Evolutionary conservation across 2,797 vertebrate genomes (phyloP).

Genomic region (Margarornis squamiger): DNA sequence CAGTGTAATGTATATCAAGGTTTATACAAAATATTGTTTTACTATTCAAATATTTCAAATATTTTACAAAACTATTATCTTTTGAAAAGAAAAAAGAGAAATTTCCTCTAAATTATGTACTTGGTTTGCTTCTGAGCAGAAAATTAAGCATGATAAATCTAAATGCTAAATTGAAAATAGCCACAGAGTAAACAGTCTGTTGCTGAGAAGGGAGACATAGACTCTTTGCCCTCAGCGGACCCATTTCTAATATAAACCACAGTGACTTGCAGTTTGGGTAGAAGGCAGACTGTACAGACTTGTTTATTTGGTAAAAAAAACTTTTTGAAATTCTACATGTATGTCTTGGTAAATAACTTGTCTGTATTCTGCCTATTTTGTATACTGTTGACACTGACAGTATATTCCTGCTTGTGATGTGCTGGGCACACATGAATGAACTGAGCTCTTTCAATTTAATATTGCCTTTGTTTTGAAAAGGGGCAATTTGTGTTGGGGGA

Average conservation of each 20-base stretch:
- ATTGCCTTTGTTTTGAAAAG: not conserved
- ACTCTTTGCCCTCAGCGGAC: not conserved
- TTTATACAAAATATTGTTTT: not conserved
- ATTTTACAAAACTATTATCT: not conserved
- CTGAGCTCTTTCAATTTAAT: not conserved
- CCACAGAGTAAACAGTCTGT: not conserved
- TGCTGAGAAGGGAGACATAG: not conserved
- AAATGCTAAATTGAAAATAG: not conserved
- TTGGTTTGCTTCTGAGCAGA: not conserved
- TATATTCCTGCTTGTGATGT: not conserved
- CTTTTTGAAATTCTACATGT: not conserved
- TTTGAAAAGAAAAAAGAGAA: not conserved
- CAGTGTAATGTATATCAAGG: not conserved
- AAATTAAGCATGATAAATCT: not conserved
- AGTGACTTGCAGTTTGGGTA: not conserved
- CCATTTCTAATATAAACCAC: not conserved
- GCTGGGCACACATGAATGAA: not conserved
- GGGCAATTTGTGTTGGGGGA: not conserved
- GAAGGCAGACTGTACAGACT: not conserved
- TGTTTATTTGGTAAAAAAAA: not conserved
- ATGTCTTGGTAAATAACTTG: not conserved
- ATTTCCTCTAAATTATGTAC: not conserved
- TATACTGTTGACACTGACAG: not conserved
- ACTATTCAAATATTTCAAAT: not conserved
- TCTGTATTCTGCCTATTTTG: not conserved